Evolutionary conservation across 2,113 vertebrate genomes (phyloP).

Genomic region (Gymnobelideus leadbeateri): DNA sequence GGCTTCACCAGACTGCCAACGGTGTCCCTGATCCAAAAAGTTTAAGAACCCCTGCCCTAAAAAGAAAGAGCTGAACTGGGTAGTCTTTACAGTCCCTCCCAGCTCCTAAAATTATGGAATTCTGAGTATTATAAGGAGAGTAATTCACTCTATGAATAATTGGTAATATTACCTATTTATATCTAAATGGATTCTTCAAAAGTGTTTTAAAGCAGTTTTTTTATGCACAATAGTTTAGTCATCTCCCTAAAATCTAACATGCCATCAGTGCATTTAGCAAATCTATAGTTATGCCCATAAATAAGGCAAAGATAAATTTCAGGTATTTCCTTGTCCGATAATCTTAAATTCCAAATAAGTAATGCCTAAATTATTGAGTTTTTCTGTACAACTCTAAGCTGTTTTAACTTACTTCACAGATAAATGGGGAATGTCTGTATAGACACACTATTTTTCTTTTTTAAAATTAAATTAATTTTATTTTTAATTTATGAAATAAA

Average conservation of each 20-base stretch:
- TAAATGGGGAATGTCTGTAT: too few relatives aligned
- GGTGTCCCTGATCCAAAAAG: too few relatives aligned
- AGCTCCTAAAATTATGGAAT: too few relatives aligned
- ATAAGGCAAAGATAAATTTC: background rate
- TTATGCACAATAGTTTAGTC: background rate
- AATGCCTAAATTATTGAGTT: background rate
- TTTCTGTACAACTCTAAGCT: background rate
- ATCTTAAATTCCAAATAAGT: background rate
- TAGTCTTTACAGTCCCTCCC: background rate
- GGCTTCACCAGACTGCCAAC: too few relatives aligned
- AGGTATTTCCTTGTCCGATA: background rate
- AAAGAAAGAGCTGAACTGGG: background rate
- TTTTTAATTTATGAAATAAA: too few relatives aligned
- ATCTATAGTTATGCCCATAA: background rate
- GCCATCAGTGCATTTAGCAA: background rate
- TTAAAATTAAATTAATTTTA: too few relatives aligned
- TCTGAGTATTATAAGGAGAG: too few relatives aligned
- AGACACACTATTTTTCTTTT: too few relatives aligned
- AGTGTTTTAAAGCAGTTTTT: background rate
- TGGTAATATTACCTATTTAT: background rate
- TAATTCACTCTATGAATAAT: background rate
- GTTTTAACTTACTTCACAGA: too few relatives aligned
- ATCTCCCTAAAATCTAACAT: background rate
- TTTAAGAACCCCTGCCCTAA: too few relatives aligned
- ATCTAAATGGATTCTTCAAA: background rate